Evolutionary conservation across 1,140 invertebrate species (phyloP).

Genomic region (Plectus sambesii): DNA sequence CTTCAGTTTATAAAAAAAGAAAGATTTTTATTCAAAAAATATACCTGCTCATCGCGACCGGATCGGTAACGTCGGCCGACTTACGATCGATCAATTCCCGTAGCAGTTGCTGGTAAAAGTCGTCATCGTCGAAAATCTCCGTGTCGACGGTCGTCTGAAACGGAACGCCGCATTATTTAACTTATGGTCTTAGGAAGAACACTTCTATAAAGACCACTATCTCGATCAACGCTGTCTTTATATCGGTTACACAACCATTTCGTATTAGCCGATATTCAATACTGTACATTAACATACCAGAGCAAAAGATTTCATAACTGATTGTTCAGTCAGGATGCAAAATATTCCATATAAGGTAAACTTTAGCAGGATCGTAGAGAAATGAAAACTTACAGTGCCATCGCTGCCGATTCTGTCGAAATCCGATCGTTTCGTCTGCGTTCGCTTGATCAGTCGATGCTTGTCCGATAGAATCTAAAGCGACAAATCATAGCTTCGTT

Average conservation of each 20-base stretch:
- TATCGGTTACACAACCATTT: too few relatives aligned
- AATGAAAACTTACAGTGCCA: slow-evolving; percentile 8
- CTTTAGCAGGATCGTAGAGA: too few relatives aligned
- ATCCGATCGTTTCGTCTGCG: slow-evolving; percentile 25
- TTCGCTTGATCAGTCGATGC: slow-evolving; percentile 21
- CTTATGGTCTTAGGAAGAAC: slow-evolving; percentile 31
- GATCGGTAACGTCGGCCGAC: slow-evolving; percentile 66
- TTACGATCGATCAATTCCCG: slow-evolving; percentile 82
- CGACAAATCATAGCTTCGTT: slow-evolving; percentile 17
- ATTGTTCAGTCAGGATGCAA: too few relatives aligned
- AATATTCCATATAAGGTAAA: too few relatives aligned
- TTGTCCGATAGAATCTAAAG: slow-evolving; percentile 27
- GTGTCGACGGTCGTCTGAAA: slow-evolving; percentile 48
- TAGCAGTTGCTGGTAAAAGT: slow-evolving; percentile 86
- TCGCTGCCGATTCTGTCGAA: slow-evolving; percentile 19
- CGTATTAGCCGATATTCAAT: too few relatives aligned
- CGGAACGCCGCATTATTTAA: neutral
- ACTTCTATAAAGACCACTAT: slow-evolving; percentile 29
- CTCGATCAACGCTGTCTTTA: too few relatives aligned
- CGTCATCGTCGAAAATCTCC: slow-evolving; percentile 89
- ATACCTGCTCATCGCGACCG: slow-evolving; percentile 52
- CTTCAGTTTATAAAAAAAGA: slow-evolving; percentile 5
- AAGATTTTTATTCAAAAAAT: too few relatives aligned
- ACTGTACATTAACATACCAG: too few relatives aligned
- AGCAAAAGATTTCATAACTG: too few relatives aligned